A percentile compares a stretch with the other conserved stretches of the same genome.
Evolutionary conservation across 2,888 invertebrate species (phyloP).

Genomic region (Acronicta aceris): DNA sequence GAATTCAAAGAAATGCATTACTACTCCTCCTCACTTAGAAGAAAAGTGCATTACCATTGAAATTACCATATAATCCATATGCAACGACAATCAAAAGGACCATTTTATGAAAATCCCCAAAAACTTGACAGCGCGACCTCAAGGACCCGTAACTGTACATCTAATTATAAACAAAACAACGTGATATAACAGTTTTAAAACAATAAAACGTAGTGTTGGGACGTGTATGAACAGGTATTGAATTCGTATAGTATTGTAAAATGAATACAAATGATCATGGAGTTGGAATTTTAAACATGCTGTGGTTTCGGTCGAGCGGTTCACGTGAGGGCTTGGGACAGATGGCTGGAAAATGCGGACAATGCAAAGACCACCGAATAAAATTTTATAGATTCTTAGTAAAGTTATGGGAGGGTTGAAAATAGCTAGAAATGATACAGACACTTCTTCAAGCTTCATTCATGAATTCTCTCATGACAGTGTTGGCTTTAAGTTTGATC

Average conservation of each 20-base stretch:
- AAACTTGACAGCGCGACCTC: conserved; percentile 23
- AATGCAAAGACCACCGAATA: background rate
- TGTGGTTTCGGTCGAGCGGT: conserved; percentile 65
- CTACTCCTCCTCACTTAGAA: conserved; percentile 2
- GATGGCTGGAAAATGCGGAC: conserved; percentile 14
- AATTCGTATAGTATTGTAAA: conserved; percentile 59
- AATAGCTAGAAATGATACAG: no score
- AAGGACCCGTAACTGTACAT: conserved; percentile 46
- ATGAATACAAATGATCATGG: conserved; percentile 61
- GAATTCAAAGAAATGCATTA: background rate
- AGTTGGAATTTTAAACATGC: conserved; percentile 68
- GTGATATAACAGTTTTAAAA: conserved; percentile 9
- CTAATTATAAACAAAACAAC: conserved; percentile 33
- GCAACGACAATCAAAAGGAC: conserved; percentile 17
- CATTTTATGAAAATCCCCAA: conserved; percentile 17
- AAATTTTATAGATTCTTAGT: background rate
- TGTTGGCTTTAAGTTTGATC: no score
- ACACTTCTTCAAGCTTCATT: no score
- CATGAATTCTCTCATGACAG: no score
- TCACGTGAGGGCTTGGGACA: conserved; percentile 46
- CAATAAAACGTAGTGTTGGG: conserved; percentile 35
- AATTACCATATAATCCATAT: conserved; percentile 34
- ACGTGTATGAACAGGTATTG: conserved; percentile 51
- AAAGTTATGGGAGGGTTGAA: no score
- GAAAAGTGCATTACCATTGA: background rate